Evolutionary conservation across 2,888 invertebrate species (phyloP), one percentile per base, ranked within the genome.

Genomic region (Dasysyrphus albostriatus): DNA sequence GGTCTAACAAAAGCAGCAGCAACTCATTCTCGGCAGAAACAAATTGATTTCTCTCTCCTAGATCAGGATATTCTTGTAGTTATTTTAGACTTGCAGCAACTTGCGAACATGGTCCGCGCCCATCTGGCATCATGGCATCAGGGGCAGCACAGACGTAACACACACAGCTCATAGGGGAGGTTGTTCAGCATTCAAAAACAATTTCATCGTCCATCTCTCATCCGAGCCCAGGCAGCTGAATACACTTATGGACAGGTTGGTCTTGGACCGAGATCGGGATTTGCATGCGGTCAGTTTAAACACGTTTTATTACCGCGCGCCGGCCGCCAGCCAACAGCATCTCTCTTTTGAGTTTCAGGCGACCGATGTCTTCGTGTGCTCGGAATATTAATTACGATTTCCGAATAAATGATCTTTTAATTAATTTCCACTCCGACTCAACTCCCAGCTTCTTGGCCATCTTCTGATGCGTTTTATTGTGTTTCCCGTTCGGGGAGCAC

Each of bases 391-490:
- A 88, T 88, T 83, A 83, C 76, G 44, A 73, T 79, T 83, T 88
- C 76, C 83, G 83, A 83, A 88, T 88, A 88, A 88, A 88, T 88
- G 88, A 88, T 88, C 79, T 88, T 88, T 88, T 83, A 88, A 88
- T 88, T 88, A 88, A 88, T 88, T 83, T 83, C 83, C 83, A 42
- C 73, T 47, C 70, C 74, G 59, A 79, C 82, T 70, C 44, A 29
- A 32, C 7, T 14, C 14, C 24, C 59, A 65, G 47, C 16, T 65
- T 65, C 69, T 19, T 51, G 56, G 78, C 74, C 47, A 72, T 42
- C 69, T 16, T 69, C 63, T 44, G 78, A 75, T 74, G 58, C 73
- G 75, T 61, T 69, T 70, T 67, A 72, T 76, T 81, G 73, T 73
- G 69, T 51, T 67, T 56, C 63, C n/a, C 34, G 44, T 12, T 54